Conservation (phyloP, 2,888 invertebrate genomes). For the Melieria omissa region DNA sequence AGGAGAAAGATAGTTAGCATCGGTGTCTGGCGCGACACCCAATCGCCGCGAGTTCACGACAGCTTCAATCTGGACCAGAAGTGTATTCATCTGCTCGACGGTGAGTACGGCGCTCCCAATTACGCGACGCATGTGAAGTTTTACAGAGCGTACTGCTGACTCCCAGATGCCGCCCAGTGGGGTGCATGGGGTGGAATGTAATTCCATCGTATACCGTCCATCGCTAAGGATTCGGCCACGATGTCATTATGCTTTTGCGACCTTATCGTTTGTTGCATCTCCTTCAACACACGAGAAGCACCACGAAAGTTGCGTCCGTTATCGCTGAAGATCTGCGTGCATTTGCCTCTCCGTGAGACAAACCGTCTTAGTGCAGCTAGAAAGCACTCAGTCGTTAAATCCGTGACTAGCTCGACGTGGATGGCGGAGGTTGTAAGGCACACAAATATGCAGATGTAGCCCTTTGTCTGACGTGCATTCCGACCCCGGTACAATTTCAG, state of each 20-base stretch:
- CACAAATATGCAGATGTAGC: conserved; percentile 36
- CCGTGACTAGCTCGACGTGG: conserved; percentile 32
- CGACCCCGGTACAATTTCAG: conserved; percentile 23
- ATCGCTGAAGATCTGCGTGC: conserved; percentile 35
- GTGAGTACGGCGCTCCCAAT: too few species aligned
- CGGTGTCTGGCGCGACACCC: too few species aligned
- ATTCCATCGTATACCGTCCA: conserved; percentile 40
- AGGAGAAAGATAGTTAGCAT: too few species aligned
- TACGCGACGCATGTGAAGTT: too few species aligned
- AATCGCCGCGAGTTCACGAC: too few species aligned
- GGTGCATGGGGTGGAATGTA: conserved; percentile 39
- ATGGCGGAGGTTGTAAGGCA: conserved; percentile 37
- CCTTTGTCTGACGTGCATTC: conserved; percentile 24
- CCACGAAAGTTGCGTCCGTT: conserved; percentile 42
- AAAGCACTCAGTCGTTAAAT: too few species aligned
- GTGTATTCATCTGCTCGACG: too few species aligned
- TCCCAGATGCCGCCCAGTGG: too few species aligned
- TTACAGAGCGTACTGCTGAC: too few species aligned
- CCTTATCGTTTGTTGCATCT: conserved; percentile 35
- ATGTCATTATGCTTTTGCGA: conserved; percentile 26
- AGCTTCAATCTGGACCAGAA: too few species aligned
- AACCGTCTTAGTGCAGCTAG: conserved; percentile 36
- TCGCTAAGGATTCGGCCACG: conserved; percentile 28
- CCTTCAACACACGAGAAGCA: conserved; percentile 31
- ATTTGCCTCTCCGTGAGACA: conserved; percentile 34